phyloP scores from a whole-genome alignment of 2,797 vertebrate species.

The Anguilla anguilla region DNA sequence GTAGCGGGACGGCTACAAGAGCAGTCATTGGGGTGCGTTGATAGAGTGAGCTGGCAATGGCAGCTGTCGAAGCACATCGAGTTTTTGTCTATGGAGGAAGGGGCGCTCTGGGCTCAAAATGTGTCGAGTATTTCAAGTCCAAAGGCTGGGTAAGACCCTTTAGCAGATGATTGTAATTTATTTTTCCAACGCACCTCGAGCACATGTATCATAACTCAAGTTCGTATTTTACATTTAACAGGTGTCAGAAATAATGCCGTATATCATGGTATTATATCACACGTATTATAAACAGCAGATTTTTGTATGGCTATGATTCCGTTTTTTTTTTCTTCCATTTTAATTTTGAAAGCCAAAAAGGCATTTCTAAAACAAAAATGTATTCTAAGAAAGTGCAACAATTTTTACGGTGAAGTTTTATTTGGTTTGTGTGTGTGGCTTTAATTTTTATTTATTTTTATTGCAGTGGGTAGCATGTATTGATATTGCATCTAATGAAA shows the following conservation, averaged over 20 bases:
- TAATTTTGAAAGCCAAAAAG: neutral
- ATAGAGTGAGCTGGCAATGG: slow-evolving; percentile 53
- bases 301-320: neutral
- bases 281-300: neutral
- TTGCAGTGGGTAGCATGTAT: slow-evolving; percentile 90
- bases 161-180: neutral
- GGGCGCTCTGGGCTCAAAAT: slow-evolving; percentile 86
- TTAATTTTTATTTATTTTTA: neutral
- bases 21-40: neutral
- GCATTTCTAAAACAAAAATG: neutral
- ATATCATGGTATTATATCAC: neutral
- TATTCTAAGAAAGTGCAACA: neutral
- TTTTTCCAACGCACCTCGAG: neutral
- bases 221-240: neutral
- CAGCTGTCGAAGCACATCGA: slow-evolving; percentile 61
- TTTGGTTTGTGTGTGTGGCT: neutral
- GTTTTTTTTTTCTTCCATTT: neutral
- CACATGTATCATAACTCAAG: neutral
- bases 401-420: neutral
- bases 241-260: neutral
- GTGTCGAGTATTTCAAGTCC: slow-evolving; percentile 82
- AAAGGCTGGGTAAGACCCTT: slow-evolving; percentile 81
- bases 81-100: slow-evolving; percentile 88
- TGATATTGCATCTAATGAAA: slow-evolving; percentile 85
- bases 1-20: neutral